A percentile compares a stretch with the other conserved stretches of the same genome.
Conservation (phyloP, 2,797 vertebrate species). For the Pangasius macronema region DNA sequence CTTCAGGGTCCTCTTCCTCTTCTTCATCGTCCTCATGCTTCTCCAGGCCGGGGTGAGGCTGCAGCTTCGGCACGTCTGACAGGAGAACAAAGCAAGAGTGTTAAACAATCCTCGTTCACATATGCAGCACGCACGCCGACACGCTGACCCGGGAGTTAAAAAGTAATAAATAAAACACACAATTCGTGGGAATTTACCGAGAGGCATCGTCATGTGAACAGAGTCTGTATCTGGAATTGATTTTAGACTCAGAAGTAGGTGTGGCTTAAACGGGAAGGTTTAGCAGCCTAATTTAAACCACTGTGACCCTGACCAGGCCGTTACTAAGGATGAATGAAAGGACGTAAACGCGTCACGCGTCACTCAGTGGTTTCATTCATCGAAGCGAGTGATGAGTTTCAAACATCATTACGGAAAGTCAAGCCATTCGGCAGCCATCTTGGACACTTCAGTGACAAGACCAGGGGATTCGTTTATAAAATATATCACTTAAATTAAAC, state of each 20-base stretch:
- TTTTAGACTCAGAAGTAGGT: neutral
- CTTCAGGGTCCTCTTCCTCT: conserved; percentile 88
- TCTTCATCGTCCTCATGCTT: conserved; percentile 91
- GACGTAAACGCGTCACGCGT: neutral
- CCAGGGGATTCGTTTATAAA: neutral
- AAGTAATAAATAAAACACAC: neutral
- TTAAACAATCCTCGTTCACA: neutral
- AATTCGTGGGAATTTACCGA: too few species aligned
- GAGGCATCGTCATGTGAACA: too few species aligned
- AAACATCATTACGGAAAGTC: neutral
- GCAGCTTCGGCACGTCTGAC: conserved; percentile 94
- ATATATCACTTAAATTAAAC: neutral
- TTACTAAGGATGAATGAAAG: neutral
- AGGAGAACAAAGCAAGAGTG: neutral
- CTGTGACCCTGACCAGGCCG: neutral
- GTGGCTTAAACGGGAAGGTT: neutral
- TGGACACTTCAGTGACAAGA: neutral
- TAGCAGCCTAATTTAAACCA: neutral
- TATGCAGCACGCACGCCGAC: too few species aligned
- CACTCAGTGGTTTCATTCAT: neutral
- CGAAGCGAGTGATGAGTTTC: neutral
- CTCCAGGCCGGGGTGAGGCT: conserved; percentile 94
- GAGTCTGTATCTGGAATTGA: neutral
- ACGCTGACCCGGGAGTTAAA: neutral
- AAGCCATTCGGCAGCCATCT: neutral